Conservation (phyloP, 2,113 vertebrate genomes). For the Emydura subglobosa region DNA sequence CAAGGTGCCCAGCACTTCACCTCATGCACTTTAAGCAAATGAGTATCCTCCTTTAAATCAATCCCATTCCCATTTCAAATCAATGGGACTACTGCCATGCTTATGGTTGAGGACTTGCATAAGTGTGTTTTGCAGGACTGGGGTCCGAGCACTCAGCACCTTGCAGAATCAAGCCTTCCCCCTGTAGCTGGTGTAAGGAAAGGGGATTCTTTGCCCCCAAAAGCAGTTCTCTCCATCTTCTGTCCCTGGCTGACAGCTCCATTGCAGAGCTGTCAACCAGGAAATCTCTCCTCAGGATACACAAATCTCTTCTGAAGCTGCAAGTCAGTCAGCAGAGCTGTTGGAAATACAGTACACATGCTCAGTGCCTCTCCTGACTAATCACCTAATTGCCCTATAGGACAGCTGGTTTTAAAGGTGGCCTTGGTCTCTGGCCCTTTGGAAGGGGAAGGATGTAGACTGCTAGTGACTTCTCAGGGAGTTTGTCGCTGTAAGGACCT, state of each 20-base stretch:
- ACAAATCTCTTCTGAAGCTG: background rate
- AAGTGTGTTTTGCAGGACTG: background rate
- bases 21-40: background rate
- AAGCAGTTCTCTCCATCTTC: background rate
- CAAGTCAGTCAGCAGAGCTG: background rate
- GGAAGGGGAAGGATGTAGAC: background rate
- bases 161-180: background rate
- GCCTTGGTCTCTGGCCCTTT: background rate
- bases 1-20: background rate
- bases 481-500: background rate
- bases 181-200: background rate
- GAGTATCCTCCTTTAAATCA: background rate
- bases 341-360: background rate
- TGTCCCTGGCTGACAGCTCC: background rate
- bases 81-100: background rate
- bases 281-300: background rate
- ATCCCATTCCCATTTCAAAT: background rate
- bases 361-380: background rate
- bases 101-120: background rate
- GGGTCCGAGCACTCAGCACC: background rate
- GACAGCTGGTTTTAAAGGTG: background rate
- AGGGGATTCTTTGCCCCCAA: background rate
- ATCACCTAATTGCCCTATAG: background rate
- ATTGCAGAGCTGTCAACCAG: background rate
- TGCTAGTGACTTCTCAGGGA: background rate